Evolutionary conservation across 2,888 invertebrate genomes (phyloP).

Genomic region (Platynereis dumerilii): DNA sequence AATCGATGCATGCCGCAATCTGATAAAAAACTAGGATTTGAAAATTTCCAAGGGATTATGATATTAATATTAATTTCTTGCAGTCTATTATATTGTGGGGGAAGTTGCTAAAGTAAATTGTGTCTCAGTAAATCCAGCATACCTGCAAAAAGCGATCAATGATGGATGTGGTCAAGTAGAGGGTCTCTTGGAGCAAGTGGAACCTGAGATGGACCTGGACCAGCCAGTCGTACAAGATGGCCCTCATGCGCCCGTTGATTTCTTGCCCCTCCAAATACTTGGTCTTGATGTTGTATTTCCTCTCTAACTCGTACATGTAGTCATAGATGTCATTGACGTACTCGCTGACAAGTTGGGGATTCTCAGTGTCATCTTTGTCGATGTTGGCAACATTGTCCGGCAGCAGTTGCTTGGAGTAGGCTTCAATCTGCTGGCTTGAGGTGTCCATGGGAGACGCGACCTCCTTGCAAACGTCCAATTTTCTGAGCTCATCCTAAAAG

Average conservation of each 20-base stretch:
- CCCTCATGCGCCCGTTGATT: conserved; percentile 84
- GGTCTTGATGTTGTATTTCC: conserved; percentile 69
- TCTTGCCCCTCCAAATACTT: conserved; percentile 74
- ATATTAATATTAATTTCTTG: no score
- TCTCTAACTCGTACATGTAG: conserved; percentile 79
- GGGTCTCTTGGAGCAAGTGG: conserved; percentile 83
- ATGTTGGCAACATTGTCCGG: conserved; percentile 67
- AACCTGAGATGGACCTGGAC: conserved; percentile 90
- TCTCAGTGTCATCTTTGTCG: conserved; percentile 75
- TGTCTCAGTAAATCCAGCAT: no score
- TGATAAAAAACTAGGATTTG: no score
- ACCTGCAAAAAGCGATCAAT: conserved; percentile 90
- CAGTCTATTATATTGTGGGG: no score
- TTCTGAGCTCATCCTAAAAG: no score
- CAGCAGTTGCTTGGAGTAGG: conserved; percentile 28
- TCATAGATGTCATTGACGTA: conserved; percentile 90
- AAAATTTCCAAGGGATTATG: no score
- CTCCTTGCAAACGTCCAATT: conserved; percentile 1
- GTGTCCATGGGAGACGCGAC: conserved; percentile 16
- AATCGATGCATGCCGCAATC: no score
- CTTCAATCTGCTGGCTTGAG: conserved; percentile 9
- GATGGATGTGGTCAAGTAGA: conserved; percentile 85
- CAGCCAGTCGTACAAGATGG: conserved; percentile 91
- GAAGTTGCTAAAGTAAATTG: no score
- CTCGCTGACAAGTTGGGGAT: conserved; percentile 80